These are phyloP conservation scores for Microctenopoma stevenorrisi DNA, from an alignment of 2,797 vertebrate genomes.

Conservation along the genomic window DNA sequence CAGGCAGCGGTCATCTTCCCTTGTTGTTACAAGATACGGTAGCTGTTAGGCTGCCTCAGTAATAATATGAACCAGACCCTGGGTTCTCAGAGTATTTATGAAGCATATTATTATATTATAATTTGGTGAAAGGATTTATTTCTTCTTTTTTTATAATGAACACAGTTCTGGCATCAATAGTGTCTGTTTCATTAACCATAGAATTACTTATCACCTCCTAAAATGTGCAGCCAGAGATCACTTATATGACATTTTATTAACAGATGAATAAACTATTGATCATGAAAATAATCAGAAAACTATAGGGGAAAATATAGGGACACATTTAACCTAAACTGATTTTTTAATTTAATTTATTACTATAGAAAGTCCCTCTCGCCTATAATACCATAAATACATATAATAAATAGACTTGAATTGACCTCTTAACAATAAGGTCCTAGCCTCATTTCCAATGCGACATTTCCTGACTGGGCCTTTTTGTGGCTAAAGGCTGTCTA, in stretches of 20 bases:
- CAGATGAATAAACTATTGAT: background rate
- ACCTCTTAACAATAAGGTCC: background rate
- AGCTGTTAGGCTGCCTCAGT: conserved; percentile 69
- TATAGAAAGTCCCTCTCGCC: background rate
- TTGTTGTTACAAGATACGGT: conserved; percentile 76
- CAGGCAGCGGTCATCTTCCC: conserved; percentile 71
- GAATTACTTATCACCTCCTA: conserved; percentile 17
- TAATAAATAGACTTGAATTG: background rate
- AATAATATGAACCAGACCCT: conserved; percentile 61
- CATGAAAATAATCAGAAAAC: background rate
- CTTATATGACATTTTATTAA: background rate
- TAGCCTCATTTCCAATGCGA: background rate
- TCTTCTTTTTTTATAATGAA: conserved; percentile 34
- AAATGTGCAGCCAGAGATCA: conserved; percentile 5
- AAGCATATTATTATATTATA: conserved; percentile 67
- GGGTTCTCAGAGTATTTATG: conserved; percentile 55
- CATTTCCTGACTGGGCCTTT: conserved; percentile 11
- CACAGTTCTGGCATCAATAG: conserved; percentile 12
- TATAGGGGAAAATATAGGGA: background rate
- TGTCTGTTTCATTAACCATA: conserved; percentile 5
- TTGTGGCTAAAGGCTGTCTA: background rate
- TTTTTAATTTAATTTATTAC: background rate
- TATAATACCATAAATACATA: background rate
- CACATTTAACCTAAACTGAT: background rate
- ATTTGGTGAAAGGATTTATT: conserved; percentile 48